Conservation (phyloP, 1,140 invertebrate genomes). For the Lineus longissimus region DNA sequence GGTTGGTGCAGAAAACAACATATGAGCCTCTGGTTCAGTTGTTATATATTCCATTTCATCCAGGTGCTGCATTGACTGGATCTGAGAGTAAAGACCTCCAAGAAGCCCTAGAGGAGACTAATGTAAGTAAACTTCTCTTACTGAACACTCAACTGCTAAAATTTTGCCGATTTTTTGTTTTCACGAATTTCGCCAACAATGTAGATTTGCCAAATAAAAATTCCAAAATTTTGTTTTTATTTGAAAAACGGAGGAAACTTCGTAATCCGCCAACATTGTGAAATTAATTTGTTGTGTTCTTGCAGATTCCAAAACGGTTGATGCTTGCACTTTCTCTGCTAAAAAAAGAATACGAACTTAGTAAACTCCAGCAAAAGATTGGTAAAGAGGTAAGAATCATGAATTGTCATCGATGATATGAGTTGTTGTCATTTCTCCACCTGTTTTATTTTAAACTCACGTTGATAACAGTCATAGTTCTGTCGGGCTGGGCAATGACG, state of each 20-base stretch:
- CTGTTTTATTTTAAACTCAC: too few relatives aligned
- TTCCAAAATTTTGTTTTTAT: too few relatives aligned
- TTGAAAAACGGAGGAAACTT: neutral
- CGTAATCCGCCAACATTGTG: too few relatives aligned
- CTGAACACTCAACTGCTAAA: too few relatives aligned
- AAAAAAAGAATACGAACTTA: constrained; percentile 96
- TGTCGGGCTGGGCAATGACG: too few relatives aligned
- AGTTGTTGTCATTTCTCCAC: too few relatives aligned
- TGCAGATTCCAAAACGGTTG: constrained; percentile 86
- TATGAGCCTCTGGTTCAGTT: neutral
- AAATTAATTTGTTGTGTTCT: constrained; percentile 22
- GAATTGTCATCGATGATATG: too few relatives aligned
- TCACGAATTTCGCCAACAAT: neutral
- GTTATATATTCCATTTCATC: constrained; percentile 13
- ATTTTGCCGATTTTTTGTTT: constrained; percentile 5
- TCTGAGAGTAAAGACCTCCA: constrained; percentile 90
- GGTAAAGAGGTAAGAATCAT: constrained; percentile 64
- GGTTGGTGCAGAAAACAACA: too few relatives aligned
- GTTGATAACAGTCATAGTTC: too few relatives aligned
- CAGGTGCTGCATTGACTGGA: constrained; percentile 89
- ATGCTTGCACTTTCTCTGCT: constrained; percentile 83
- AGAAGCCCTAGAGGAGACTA: constrained; percentile 88
- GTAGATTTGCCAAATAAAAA: too few relatives aligned
- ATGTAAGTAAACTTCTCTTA: constrained; percentile 65
- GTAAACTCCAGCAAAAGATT: constrained; percentile 96